phyloP scores from a whole-genome alignment of 1,140 invertebrate genomes.

The Heliothis subflexa region DNA sequence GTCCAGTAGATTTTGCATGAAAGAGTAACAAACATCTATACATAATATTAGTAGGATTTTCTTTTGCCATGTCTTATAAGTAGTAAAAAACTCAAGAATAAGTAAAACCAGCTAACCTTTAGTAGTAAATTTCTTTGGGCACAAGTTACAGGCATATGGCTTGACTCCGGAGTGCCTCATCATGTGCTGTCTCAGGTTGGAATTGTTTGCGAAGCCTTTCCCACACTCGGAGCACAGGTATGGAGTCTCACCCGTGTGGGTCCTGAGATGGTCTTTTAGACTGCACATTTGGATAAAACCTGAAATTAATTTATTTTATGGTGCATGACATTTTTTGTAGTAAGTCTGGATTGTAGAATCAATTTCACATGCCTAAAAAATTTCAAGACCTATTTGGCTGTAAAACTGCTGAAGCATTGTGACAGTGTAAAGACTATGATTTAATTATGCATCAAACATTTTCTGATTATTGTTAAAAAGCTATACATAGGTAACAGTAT shows the following conservation, averaged over 20 bases:
- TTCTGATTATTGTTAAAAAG: no score
- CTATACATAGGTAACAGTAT: no score
- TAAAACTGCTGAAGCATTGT: no score
- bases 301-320: slow-evolving; percentile 46
- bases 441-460: no score
- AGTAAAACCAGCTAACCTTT: slow-evolving; percentile 80
- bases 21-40: no score
- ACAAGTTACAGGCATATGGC: slow-evolving; percentile 87
- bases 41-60: no score
- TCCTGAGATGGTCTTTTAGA: slow-evolving; percentile 87
- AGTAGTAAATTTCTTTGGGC: slow-evolving; percentile 88
- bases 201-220: slow-evolving; percentile 88
- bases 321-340: no score
- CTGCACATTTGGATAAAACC: slow-evolving; percentile 83
- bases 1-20: no score
- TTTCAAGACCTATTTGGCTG: no score
- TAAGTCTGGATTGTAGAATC: no score
- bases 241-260: slow-evolving; percentile 89
- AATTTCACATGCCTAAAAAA: no score
- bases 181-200: slow-evolving; percentile 88
- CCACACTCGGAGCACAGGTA: slow-evolving; percentile 89
- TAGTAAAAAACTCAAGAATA: background rate
- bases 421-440: no score
- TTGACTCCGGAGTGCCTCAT: slow-evolving; percentile 88
- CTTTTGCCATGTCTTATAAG: background rate